Percentiles rank a stretch among this genome's conserved stretches.
phyloP scores from a whole-genome alignment of 2,797 vertebrate species.

The Megaceryle alcyon region DNA sequence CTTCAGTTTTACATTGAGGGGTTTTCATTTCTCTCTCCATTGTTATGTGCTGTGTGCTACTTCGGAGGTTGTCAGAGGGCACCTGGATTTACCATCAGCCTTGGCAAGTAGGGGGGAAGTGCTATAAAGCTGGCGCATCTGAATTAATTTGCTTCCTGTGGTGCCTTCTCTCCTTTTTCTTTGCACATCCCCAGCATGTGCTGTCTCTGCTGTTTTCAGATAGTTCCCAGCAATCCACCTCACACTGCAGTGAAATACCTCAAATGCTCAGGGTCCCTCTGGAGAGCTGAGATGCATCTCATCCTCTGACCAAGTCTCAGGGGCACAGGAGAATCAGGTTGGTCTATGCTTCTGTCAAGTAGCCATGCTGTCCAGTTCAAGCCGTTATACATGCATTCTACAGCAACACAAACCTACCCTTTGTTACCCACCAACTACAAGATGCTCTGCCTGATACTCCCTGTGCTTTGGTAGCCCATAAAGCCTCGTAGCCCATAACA shows the following conservation, averaged over 20 bases:
- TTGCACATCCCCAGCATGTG: neutral
- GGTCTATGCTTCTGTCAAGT: neutral
- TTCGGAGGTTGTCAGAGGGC: neutral
- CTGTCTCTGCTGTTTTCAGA: neutral
- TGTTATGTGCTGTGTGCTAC: neutral
- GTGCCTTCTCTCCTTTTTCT: neutral
- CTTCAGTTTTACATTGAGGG: neutral
- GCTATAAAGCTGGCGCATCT: neutral
- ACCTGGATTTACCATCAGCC: neutral
- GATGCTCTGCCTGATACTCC: neutral
- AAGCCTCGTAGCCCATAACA: neutral
- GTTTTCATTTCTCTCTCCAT: neutral
- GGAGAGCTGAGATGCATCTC: neutral
- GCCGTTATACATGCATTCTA: too few relatives aligned
- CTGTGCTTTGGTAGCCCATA: rapidly evolving
- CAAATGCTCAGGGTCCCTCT: rapidly evolving
- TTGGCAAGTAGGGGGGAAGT: neutral
- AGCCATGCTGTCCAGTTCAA: neutral
- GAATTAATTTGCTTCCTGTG: neutral
- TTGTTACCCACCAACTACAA: neutral
- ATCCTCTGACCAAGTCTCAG: neutral
- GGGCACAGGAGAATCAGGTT: neutral
- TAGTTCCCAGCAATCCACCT: neutral
- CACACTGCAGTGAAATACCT: rapidly evolving
- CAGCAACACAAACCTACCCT: neutral